These are phyloP conservation scores for Rhincodon typus DNA, from an alignment of 2,797 vertebrate genomes.

Conservation along the genomic window DNA sequence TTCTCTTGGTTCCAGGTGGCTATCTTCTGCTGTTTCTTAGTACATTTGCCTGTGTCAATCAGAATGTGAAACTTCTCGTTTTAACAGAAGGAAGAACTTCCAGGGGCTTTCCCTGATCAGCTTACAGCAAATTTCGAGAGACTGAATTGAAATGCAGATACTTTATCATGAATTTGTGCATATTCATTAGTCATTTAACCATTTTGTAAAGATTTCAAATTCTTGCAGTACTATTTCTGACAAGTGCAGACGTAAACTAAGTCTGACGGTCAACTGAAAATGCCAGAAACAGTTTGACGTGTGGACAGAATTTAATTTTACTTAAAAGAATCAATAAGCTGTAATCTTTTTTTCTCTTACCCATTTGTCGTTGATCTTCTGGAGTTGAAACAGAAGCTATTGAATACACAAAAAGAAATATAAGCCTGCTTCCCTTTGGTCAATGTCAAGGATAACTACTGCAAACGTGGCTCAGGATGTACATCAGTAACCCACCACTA, in stretches of 20 bases:
- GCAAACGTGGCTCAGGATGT: not conserved
- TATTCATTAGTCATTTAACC: slow-evolving; percentile 26
- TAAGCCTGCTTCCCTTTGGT: not conserved
- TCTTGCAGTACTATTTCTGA: not conserved
- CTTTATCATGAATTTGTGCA: not conserved
- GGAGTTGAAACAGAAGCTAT: not conserved
- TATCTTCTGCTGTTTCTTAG: not conserved
- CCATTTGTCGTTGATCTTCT: not conserved
- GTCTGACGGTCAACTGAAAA: not conserved
- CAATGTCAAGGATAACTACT: not conserved
- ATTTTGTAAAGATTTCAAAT: not conserved
- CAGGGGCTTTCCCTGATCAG: slow-evolving; percentile 16
- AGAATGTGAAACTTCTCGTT: slow-evolving; percentile 1
- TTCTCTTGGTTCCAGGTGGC: not conserved
- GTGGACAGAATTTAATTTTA: not conserved
- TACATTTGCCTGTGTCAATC: slow-evolving; percentile 5
- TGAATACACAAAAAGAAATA: not conserved
- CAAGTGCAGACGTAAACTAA: not conserved
- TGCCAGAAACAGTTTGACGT: not conserved
- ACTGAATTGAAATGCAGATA: not conserved
- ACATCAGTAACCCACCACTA: not conserved
- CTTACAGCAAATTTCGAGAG: slow-evolving; percentile 1
- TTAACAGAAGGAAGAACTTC: slow-evolving; percentile 26
- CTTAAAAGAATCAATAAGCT: not conserved
- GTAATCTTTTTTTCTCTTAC: not conserved